Percentiles rank a stretch among this genome's conserved stretches.
Evolutionary conservation across 2,113 vertebrate species (phyloP).

Genomic region (mouse (Mus musculus)): DNA sequence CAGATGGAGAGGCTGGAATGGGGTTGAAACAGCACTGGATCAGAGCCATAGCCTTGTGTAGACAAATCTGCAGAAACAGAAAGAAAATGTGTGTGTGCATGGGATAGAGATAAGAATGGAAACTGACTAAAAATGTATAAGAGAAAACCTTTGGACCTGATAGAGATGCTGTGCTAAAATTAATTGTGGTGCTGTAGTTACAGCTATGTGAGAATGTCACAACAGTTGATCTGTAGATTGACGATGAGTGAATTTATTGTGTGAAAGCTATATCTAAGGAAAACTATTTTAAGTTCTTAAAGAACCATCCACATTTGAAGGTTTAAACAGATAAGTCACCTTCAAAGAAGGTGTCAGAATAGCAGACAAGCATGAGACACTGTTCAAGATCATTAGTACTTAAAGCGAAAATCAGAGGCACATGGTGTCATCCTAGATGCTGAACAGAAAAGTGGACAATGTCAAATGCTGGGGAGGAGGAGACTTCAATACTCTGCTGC

Average conservation of each 20-base stretch:
- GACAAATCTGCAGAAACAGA: background rate
- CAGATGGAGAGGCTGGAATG: background rate
- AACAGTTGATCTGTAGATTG: background rate
- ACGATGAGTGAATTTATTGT: background rate
- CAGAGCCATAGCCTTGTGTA: background rate
- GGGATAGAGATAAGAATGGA: background rate
- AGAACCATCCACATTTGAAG: background rate
- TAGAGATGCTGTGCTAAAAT: background rate
- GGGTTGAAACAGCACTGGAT: background rate
- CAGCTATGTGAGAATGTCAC: background rate
- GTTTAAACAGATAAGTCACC: conserved; percentile 18
- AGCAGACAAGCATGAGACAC: background rate
- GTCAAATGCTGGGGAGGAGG: background rate
- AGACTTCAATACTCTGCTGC: background rate
- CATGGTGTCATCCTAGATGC: background rate
- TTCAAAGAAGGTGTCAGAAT: background rate
- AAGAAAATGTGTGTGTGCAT: background rate
- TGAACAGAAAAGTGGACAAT: background rate
- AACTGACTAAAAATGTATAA: background rate
- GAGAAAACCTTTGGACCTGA: background rate
- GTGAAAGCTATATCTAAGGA: conserved; percentile 20
- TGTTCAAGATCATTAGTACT: background rate
- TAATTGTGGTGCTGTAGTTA: background rate
- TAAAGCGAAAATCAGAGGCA: conserved; percentile 33
- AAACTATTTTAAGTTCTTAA: conserved; percentile 27